Percentiles rank a stretch among this genome's conserved stretches.
Conservation (phyloP, 2,113 vertebrate species). For the Tylochromis polylepis region DNA sequence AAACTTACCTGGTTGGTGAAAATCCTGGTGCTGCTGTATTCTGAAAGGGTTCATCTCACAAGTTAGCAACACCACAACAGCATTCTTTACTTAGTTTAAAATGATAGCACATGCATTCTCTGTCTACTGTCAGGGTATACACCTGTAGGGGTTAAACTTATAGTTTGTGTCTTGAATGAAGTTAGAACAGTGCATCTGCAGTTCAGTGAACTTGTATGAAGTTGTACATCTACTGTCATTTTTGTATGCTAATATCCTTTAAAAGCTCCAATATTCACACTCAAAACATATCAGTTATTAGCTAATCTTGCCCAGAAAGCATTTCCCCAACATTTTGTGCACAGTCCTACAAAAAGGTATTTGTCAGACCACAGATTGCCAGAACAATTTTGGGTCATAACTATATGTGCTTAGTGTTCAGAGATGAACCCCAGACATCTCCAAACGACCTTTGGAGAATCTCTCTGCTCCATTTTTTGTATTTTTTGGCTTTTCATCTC, state of each 20-base stretch:
- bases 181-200: background rate
- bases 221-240: background rate
- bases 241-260: background rate
- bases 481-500: background rate
- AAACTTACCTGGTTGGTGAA: background rate
- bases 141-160: background rate
- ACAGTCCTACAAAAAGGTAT: background rate
- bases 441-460: background rate
- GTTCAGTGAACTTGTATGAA: background rate
- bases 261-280: background rate
- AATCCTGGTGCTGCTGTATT: background rate
- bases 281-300: background rate
- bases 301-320: background rate
- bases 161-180: too few species aligned
- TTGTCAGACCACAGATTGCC: background rate
- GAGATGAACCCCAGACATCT: background rate
- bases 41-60: background rate
- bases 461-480: background rate
- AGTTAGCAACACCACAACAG: background rate
- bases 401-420: background rate
- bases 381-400: background rate
- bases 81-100: background rate
- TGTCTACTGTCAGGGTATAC: background rate
- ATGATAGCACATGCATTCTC: background rate
- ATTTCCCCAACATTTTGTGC: background rate